Base-by-base conservation (phyloP, 2,797 vertebrate species). In the Moxostoma hubbsi region DNA sequence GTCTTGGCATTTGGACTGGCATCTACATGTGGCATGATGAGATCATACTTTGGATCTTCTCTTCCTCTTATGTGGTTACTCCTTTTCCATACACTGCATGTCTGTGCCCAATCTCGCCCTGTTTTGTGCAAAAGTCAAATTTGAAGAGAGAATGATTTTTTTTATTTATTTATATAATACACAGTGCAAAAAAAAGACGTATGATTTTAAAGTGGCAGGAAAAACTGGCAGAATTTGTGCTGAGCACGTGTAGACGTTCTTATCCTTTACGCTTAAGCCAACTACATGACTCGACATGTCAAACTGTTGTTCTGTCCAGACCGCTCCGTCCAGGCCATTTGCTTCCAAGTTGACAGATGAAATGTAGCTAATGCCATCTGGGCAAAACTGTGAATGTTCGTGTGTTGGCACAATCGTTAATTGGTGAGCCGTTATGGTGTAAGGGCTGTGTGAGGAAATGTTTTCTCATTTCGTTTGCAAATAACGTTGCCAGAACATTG, bases 1-100 rank as follows among this genome's bases (percentile, higher is more conserved):
- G n/a, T 68, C 69, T 63, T 82, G 81, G 75, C 81, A 82, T 77
- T 78, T 78, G 55, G 47, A n/a, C 49, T 49, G 54, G 68, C 73
- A 55, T 55, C 53, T 7, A 55, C 53, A n/a, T 6, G 53, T n/a
- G 13, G 10, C 53, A 55, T 55, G 53, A 55, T 55, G 53, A 55
- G 12, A 55, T 55, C 53, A 55, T 11, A 51, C 50, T 51, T 51
- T 51, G 50, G 4, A 12, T 51, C 50, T 51, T 51, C 8, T 51
- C 74, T 69, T 77, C 62, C 47, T 70, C 47, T 66, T 4, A 51
- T 10, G 36, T 36, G 36, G 36, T 4, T 3, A 36, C 36, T 36
- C 36, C 36, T 36, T 36, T 36, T 36, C 36, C 3, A 36, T 36
- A 36, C 36, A 36, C 36, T 36, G 36, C 3, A 4, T 3, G 36